Percentiles rank a stretch among this genome's conserved stretches.
These are phyloP conservation scores for Pogonocichla stellata DNA, from an alignment of 2,113 vertebrate species.

Conservation along the genomic window DNA sequence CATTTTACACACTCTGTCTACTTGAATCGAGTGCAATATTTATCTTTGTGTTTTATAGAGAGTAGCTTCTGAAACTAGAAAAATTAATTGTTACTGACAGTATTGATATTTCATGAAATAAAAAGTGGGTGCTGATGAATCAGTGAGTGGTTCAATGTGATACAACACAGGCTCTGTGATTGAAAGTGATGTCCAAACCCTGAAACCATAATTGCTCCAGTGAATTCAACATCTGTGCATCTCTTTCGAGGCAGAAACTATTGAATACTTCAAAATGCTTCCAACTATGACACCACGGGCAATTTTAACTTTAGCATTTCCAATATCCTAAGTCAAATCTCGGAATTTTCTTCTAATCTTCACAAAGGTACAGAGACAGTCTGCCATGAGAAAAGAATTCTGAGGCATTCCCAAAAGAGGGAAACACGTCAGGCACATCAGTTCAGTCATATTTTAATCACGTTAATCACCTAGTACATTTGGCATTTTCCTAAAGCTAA, in stretches of 20 bases:
- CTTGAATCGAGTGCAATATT: neutral
- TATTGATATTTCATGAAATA: neutral
- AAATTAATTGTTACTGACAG: neutral
- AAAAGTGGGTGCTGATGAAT: neutral
- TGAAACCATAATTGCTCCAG: neutral
- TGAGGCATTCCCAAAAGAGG: neutral
- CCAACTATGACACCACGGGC: accelerated
- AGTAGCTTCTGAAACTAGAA: neutral
- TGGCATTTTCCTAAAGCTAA: neutral
- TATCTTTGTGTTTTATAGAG: neutral
- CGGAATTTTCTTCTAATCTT: neutral
- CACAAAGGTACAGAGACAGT: neutral
- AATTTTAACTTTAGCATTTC: neutral
- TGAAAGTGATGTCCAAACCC: neutral
- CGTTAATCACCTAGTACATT: neutral
- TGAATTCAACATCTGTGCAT: neutral
- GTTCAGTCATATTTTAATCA: neutral
- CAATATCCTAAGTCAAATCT: neutral
- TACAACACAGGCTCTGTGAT: neutral
- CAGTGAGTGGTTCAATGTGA: neutral
- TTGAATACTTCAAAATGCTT: neutral
- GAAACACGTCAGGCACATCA: neutral
- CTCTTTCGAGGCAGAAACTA: neutral
- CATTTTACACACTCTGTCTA: neutral
- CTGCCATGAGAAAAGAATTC: neutral